A percentile compares a stretch with the other conserved stretches of the same genome.
phyloP scores from a whole-genome alignment of 2,888 invertebrate species.

The Leucophenga maculata region DNA sequence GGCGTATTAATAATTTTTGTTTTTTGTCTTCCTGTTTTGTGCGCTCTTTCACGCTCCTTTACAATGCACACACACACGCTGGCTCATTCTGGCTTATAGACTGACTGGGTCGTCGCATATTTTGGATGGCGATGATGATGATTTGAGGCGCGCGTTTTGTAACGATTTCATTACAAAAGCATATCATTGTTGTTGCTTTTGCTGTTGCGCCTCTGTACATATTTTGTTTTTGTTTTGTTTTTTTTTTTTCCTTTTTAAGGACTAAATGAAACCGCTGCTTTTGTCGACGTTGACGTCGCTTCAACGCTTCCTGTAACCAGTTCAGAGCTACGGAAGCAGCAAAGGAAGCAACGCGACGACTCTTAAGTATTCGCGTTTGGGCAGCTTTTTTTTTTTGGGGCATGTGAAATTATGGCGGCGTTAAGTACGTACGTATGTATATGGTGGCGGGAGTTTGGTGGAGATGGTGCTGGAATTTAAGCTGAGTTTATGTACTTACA shows the following conservation, averaged over 20 bases:
- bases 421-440: too few relatives aligned
- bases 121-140: constrained; percentile 12
- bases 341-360: constrained; percentile 11
- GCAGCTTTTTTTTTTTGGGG: too few relatives aligned
- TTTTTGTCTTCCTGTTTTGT: constrained; percentile 5
- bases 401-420: too few relatives aligned
- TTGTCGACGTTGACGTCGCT: not conserved
- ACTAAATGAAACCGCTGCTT: not conserved
- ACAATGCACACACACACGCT: too few relatives aligned
- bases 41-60: too few relatives aligned
- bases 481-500: too few relatives aligned
- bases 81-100: too few relatives aligned
- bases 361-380: not conserved
- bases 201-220: constrained; percentile 56
- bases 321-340: constrained; percentile 19
- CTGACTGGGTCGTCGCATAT: constrained; percentile 20
- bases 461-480: too few relatives aligned
- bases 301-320: constrained; percentile 16
- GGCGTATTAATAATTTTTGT: constrained; percentile 1
- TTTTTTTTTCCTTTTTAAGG: constrained; percentile 39
- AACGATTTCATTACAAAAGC: constrained; percentile 7
- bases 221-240: constrained; percentile 59
- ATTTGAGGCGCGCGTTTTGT: not conserved
- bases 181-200: constrained; percentile 62
- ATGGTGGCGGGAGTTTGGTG: too few relatives aligned